Percentiles rank a stretch among this genome's conserved stretches.
phyloP scores from a whole-genome alignment of 2,113 vertebrate genomes.

The Rissa tridactyla region DNA sequence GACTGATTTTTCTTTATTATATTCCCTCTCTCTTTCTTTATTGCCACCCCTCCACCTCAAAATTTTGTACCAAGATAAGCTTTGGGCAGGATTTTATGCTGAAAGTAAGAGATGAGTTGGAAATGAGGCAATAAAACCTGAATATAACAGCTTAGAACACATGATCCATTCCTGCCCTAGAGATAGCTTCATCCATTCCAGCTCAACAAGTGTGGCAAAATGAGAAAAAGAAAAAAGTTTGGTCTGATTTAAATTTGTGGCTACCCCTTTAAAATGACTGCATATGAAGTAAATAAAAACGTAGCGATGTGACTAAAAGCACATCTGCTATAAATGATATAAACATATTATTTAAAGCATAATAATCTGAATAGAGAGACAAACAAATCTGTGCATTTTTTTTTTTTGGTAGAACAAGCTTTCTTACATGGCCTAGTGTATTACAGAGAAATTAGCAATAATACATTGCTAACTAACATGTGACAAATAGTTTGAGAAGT shows the following conservation, averaged over 20 bases:
- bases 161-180: background rate
- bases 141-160: background rate
- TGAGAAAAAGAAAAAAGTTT: background rate
- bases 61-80: background rate
- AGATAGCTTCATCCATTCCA: background rate
- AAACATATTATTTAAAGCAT: background rate
- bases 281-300: background rate
- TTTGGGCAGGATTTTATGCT: background rate
- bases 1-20: background rate
- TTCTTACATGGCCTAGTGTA: background rate
- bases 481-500: background rate
- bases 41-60: background rate
- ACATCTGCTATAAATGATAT: background rate
- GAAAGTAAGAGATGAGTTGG: background rate
- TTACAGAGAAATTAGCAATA: background rate
- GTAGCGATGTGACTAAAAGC: background rate
- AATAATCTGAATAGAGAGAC: background rate
- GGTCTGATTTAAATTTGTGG: background rate
- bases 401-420: background rate
- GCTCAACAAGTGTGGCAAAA: background rate
- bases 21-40: background rate
- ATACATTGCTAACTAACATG: background rate
- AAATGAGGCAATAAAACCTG: background rate
- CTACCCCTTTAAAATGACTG: background rate
- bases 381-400: background rate